Evolutionary conservation across 1,140 invertebrate genomes (phyloP).

Genomic region (Dryas iulia): DNA sequence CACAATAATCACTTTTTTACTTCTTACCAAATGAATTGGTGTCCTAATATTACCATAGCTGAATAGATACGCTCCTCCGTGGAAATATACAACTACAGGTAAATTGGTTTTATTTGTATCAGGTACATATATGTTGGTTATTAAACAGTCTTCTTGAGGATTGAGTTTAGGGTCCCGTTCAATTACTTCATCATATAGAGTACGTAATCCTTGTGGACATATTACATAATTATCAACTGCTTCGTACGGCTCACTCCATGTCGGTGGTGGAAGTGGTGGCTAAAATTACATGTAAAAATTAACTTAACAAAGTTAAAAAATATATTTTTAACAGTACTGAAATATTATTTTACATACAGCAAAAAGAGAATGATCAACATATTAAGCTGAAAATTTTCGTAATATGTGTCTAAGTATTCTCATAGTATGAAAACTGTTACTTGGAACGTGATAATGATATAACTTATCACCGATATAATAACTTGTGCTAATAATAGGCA

Average conservation of each 20-base stretch:
- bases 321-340: too few relatives aligned
- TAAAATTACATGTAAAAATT: too few relatives aligned
- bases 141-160: conserved; percentile 36
- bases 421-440: too few relatives aligned
- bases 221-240: conserved; percentile 27
- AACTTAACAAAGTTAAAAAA: too few relatives aligned
- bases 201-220: conserved; percentile 33
- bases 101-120: conserved; percentile 31
- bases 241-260: conserved; percentile 33
- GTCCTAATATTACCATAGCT: conserved; percentile 23
- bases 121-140: conserved; percentile 37
- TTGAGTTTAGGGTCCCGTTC: not conserved
- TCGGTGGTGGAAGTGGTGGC: conserved; percentile 43
- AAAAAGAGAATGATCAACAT: too few relatives aligned
- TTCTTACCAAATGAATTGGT: not conserved
- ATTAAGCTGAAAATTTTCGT: too few relatives aligned
- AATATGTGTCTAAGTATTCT: too few relatives aligned
- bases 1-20: not conserved
- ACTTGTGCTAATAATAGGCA: too few relatives aligned
- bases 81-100: conserved; percentile 41
- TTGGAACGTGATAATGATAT: too few relatives aligned
- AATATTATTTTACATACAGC: too few relatives aligned
- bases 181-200: too few relatives aligned
- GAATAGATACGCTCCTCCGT: conserved; percentile 39
- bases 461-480: too few relatives aligned